phyloP scores from a whole-genome alignment of 2,113 vertebrate species.

The Machaerirhynchus nigripectus region DNA sequence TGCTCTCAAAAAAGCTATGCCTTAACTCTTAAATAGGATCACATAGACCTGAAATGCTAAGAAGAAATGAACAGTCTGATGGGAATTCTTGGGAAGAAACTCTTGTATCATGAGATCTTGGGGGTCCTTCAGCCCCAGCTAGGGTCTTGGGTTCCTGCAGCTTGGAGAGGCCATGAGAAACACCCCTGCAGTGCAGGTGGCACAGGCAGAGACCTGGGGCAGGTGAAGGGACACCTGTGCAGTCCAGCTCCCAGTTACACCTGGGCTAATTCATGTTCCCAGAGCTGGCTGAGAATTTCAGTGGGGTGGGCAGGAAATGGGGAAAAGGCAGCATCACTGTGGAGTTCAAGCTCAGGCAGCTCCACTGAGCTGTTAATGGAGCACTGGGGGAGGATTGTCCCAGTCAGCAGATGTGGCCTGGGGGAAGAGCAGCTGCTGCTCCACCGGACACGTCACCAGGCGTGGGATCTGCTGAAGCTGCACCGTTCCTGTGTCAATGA shows the following conservation, averaged over 20 bases:
- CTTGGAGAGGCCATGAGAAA: background rate
- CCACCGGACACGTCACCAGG: background rate
- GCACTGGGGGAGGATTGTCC: background rate
- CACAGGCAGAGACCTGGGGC: background rate
- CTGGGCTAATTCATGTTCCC: background rate
- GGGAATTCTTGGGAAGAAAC: background rate
- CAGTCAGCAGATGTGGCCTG: background rate
- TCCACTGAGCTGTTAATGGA: background rate
- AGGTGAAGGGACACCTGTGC: background rate
- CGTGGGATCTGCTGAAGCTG: background rate
- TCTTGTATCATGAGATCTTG: background rate
- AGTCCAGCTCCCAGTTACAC: background rate
- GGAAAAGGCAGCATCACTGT: background rate
- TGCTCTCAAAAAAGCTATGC: no score
- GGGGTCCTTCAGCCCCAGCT: background rate
- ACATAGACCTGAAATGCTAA: background rate
- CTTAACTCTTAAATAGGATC: background rate
- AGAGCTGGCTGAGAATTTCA: background rate
- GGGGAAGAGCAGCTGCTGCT: background rate
- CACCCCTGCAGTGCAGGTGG: background rate
- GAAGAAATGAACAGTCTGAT: background rate
- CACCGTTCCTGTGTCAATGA: background rate
- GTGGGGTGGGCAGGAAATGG: no score
- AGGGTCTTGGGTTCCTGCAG: background rate
- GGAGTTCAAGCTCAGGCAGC: background rate